Base-by-base conservation (phyloP, 2,113 vertebrate species). In the Stercorarius parasiticus region DNA sequence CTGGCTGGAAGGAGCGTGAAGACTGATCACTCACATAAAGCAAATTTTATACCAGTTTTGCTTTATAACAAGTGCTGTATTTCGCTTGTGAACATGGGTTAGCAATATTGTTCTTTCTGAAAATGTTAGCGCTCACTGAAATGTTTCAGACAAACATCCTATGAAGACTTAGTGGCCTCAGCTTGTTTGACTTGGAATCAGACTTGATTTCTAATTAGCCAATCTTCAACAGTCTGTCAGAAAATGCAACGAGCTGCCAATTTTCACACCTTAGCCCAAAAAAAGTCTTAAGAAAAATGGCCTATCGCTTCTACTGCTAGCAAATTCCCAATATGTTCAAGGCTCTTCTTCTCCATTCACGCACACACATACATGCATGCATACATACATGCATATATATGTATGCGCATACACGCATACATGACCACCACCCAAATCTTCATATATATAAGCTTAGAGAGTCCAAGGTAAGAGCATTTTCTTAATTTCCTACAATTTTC, bases 131-230 rank as follows among this genome's bases (percentile, higher is more conserved):
- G 9, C 91, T 97, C 97, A 45, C 95, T 96, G 95, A 98, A 97
- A 97, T 40, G 22, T 93, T 97, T 94, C 96, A 97, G 97, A 97
- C 97, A 98, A 97, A 95, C 96, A 96, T 92, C 96, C 96, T 95
- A 86, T 27, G 93, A 96, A 97, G 97, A 97, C 95, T 98, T 94
- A 95, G 97, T 77, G 87, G 96, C 88, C 95, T 97, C 95, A 88
- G 50, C 81, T 73, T 98, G 96, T 98, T 98, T 98, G 94, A 85
- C 80, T 98, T 98, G 98, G 98, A 98, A 52, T 79, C 26, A 47
- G 47, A n/a, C 62, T 88, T 95, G 70, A 58, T 93, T 98, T 96
- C 95, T 98, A 98, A 98, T 98, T 98, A 97, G 83, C 93, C 32
- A 92, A 94, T 97, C 98, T 97, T 96, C 96, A 96, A 76, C 97